Base-by-base conservation (phyloP, 2,888 invertebrate species). In the Sylvicola fuscatus region DNA sequence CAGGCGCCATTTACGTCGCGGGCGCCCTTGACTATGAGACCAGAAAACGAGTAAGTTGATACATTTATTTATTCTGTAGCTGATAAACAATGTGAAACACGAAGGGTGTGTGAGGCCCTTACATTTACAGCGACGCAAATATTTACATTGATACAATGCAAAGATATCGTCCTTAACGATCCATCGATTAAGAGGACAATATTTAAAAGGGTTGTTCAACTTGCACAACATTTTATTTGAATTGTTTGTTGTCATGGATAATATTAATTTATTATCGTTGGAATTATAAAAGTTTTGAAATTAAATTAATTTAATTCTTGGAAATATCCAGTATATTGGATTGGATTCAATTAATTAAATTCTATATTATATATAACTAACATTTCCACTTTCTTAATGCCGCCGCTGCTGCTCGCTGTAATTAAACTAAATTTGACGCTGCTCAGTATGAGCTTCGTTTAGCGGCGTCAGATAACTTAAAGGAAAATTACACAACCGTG, bases 1-100 rank as follows among this genome's bases (percentile, higher is more conserved):
- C 93, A 46, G 95, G 95, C 49, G 93, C 93, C 58, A 93, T 95
- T 62, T 93, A 90, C 65, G 92, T 95, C 47, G 92, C 92, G 40
- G 92, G 92, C 46, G 86, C 90, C 40, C 71, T 95, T 56, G 95
- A 95, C 67, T 95, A 93, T 61, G 93, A 93, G 62, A 87, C 89
- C 37, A 72, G 89, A 53, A 86, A 89, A 64, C 72, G 90, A 73
- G 90, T 92, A 68, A 83, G 84, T 66, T 29, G 21, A 6, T 21
- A 21, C 21, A 21, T 21, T n/a, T n/a, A 8, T 21, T 21, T 21
- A 21, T 21, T 21, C 21, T 6, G 8, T 21, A 4, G 21, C 21
- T 8, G 21, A 21, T 21, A 21, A 21, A 6, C 5, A 8, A 21
- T 21, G 8, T 21, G 21, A 6, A 8, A 8, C 8, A 21, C 8